Conservation (phyloP, 1,140 invertebrate species). For the Helicoverpa armigera region DNA sequence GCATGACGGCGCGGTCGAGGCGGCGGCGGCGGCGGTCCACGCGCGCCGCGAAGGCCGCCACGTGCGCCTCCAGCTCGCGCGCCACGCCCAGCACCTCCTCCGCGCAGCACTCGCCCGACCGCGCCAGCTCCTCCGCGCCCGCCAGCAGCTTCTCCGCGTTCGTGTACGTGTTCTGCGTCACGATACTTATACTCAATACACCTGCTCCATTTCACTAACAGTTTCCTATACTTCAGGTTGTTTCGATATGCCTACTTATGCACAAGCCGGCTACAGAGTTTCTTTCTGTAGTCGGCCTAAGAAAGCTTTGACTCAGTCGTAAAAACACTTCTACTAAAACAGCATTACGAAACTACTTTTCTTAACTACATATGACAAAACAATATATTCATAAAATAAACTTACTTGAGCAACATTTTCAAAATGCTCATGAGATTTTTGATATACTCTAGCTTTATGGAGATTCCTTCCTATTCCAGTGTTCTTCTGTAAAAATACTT, state of each 20-base stretch:
- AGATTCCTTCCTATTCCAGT: constrained; percentile 98
- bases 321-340: no score
- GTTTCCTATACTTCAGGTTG: no score
- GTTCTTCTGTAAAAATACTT: constrained; percentile 99
- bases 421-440: constrained; percentile 99
- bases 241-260: no score
- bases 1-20: constrained; percentile 96
- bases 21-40: constrained; percentile 97
- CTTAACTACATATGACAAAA: no score
- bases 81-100: constrained; percentile 98
- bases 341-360: no score
- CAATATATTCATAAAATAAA: constrained; percentile 47
- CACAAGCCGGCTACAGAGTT: no score
- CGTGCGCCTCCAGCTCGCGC: constrained; percentile 96
- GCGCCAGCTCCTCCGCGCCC: constrained; percentile 97
- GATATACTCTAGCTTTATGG: constrained; percentile 97
- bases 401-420: constrained; percentile 98
- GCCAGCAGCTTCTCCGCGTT: constrained; percentile 99
- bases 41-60: constrained; percentile 96
- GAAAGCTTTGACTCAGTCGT: no score
- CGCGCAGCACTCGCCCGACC: constrained; percentile 98
- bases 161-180: constrained; percentile 97
- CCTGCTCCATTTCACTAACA: no score
- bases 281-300: no score
- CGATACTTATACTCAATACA: constrained; percentile 52